Percentiles rank a stretch among this genome's conserved stretches.
phyloP scores from a whole-genome alignment of 2,888 invertebrate genomes.

The Mesorhabditis sp. region DNA sequence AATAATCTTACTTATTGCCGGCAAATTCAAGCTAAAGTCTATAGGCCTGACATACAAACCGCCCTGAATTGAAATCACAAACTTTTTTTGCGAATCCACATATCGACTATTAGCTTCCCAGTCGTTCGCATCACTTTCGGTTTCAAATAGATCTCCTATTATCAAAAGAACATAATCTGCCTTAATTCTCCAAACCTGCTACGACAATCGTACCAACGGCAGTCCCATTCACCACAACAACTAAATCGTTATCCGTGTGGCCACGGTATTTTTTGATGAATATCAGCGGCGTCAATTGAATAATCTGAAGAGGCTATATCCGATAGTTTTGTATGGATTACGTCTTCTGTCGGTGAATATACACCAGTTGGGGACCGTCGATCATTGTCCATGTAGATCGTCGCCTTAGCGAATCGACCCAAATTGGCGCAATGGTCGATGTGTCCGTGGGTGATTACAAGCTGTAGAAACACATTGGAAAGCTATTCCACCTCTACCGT shows the following conservation, averaged over 20 bases:
- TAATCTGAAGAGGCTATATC: background rate
- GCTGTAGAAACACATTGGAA: slow-evolving; percentile 8
- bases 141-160: slow-evolving; percentile 28
- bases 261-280: slow-evolving; percentile 21
- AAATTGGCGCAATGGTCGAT: slow-evolving; percentile 35
- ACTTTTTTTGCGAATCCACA: slow-evolving; percentile 12
- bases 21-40: background rate
- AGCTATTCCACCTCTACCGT: background rate
- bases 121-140: slow-evolving; percentile 17
- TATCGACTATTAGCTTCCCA: slow-evolving; percentile 10
- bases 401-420: slow-evolving; percentile 22
- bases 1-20: background rate
- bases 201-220: slow-evolving; percentile 13
- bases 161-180: background rate
- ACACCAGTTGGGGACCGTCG: background rate
- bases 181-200: slow-evolving; percentile 5
- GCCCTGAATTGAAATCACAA: slow-evolving; percentile 16
- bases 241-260: slow-evolving; percentile 25
- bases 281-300: slow-evolving; percentile 1
- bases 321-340: background rate
- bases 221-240: slow-evolving; percentile 13
- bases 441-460: slow-evolving; percentile 34
- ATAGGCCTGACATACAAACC: background rate
- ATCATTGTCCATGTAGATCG: slow-evolving; percentile 27
- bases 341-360: background rate